These are phyloP conservation scores for Pycnonotus jocosus DNA, from an alignment of 2,113 vertebrate genomes.

Conservation along the genomic window DNA sequence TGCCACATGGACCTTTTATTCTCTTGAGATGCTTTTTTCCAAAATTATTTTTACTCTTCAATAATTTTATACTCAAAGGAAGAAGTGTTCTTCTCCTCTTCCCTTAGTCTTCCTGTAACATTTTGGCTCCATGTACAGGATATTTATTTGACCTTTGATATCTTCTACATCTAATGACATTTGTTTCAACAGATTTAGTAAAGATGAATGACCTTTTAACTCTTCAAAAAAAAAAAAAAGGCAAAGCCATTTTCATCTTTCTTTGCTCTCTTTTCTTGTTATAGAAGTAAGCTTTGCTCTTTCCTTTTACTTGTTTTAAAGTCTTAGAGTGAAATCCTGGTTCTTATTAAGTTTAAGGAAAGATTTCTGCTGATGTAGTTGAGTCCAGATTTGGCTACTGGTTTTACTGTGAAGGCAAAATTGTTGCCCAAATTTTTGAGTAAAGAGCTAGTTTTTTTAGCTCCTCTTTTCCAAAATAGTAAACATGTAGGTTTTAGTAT, in stretches of 20 bases:
- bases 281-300: not conserved
- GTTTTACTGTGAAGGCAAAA: not conserved
- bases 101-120: constrained; percentile 42
- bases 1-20: not conserved
- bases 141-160: constrained; percentile 68
- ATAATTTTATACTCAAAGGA: constrained; percentile 33
- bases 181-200: constrained; percentile 59
- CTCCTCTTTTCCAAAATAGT: not conserved
- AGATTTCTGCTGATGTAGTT: not conserved
- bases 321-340: not conserved
- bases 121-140: constrained; percentile 47
- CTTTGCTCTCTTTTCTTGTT: not conserved
- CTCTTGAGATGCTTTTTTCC: not conserved
- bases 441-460: not conserved
- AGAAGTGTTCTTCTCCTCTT: not conserved
- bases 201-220: constrained; percentile 65
- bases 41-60: not conserved
- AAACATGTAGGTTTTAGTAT: not conserved
- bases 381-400: not conserved
- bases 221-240: not conserved
- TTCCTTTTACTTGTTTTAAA: not conserved
- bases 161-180: constrained; percentile 56
- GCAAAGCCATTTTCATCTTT: constrained; percentile 1
- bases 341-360: not conserved
- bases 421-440: not conserved